Base-by-base conservation (phyloP, 37 sponge, comb jelly and placozoan genomes). In the Crambe crambe region DNA sequence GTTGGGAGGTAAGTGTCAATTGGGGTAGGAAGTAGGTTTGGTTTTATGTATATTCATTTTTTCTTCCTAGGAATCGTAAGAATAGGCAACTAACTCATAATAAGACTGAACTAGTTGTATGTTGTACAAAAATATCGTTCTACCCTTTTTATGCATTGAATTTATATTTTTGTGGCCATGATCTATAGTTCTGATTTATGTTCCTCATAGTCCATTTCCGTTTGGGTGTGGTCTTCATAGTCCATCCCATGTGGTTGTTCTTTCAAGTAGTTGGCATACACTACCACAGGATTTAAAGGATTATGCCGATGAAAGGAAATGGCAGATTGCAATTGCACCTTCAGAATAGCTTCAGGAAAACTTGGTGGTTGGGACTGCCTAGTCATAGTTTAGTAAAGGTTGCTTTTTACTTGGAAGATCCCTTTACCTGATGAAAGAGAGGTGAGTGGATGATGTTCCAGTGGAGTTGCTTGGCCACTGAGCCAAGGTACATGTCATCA, bases 401-500 rank as follows among this genome's bases (percentile, higher is more conserved):
- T 30, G 63, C n/a, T 8, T 62, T n/a, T n/a, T n/a, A n/a, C n/a
- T 12, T 15, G 51, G 51, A 12, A 6, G 6, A 25, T 25, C 0
- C 2, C 1, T 27, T 10, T 56, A 92, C 92, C 85, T 92, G 92
- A 31, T 87, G 88, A 57, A 92, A 92, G 30, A 87, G 71, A 37
- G 83, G 68, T 1, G 86, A 74, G 42, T 84, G 80, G 40, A 93
- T 65, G 0, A 85, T n/a, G 61, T 81, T 31, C 25, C 83, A 58
- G 27, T 54, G 44, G 20, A 79, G 72, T 21, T 37, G n/a, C 12
- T 36, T 47, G 25, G 83, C 83, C 21, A 56, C 37, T 23, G 37
- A 26, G 2, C 94, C 94, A 23, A 93, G 80, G 47, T 82, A 86
- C 89, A 93, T 89, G 84, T 93, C 94, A 74, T 89, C 94, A 44